These are phyloP conservation scores for Xyrauchen texanus DNA, from an alignment of 2,113 vertebrate genomes.

Conservation along the genomic window DNA sequence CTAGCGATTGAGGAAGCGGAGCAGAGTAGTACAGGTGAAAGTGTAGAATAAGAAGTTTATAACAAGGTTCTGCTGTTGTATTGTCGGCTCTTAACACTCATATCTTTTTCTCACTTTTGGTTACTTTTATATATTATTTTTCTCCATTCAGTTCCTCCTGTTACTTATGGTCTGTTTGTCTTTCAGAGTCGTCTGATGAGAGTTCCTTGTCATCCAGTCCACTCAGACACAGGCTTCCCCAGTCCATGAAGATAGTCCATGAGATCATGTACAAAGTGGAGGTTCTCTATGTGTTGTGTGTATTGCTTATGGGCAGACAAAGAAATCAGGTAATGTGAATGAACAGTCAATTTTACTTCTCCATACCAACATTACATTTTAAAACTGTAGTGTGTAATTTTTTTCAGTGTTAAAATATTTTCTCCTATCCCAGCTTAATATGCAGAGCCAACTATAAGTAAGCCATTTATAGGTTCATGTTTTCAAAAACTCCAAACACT, in stretches of 20 bases:
- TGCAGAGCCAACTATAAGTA: no score
- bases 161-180: not conserved
- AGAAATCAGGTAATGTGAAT: conserved; percentile 86
- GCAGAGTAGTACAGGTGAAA: conserved; percentile 88
- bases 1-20: conserved; percentile 94
- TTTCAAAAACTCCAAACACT: no score
- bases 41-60: not conserved
- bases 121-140: not conserved
- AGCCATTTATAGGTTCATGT: no score
- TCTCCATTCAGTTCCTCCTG: no score
- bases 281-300: conserved; percentile 95
- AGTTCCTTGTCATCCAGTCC: conserved; percentile 86
- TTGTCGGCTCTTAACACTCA: no score
- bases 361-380: no score
- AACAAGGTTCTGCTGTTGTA: not conserved
- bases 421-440: no score
- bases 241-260: conserved; percentile 99
- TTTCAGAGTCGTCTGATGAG: conserved; percentile 90
- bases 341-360: not conserved
- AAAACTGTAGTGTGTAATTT: no score
- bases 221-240: conserved; percentile 86
- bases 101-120: not conserved
- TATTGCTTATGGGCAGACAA: conserved; percentile 95
- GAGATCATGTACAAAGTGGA: conserved; percentile 99
- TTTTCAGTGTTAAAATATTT: no score